Evolutionary conservation across 2,888 invertebrate genomes (phyloP).

Genomic region (Taenaris catops): DNA sequence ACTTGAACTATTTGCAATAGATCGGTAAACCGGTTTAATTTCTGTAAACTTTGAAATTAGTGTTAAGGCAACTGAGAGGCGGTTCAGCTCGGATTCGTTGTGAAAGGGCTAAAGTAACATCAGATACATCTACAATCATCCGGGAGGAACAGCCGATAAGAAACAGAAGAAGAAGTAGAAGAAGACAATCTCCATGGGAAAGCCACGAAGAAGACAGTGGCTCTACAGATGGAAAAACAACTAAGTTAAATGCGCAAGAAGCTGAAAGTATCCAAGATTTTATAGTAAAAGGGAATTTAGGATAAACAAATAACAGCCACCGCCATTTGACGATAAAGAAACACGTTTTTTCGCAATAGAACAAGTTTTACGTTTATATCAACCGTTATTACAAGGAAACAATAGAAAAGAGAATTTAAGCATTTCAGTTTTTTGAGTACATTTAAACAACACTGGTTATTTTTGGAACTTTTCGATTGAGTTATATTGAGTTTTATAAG

Average conservation of each 20-base stretch:
- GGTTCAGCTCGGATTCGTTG: conserved; percentile 69
- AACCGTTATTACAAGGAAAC: conserved; percentile 78
- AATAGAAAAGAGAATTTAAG: conserved; percentile 79
- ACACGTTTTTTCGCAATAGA: conserved; percentile 81
- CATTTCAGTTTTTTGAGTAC: conserved; percentile 72
- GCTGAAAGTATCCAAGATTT: conserved; percentile 64
- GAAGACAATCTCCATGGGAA: conserved; percentile 59
- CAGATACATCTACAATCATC: conserved; percentile 65
- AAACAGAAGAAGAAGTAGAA: conserved; percentile 46
- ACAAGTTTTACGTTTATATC: conserved; percentile 81
- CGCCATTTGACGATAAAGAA: conserved; percentile 81
- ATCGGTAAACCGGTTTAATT: conserved; percentile 60
- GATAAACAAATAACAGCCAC: conserved; percentile 57
- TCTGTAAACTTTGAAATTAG: conserved; percentile 67
- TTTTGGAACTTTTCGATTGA: conserved; percentile 76
- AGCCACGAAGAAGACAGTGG: conserved; percentile 54
- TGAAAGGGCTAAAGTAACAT: conserved; percentile 62
- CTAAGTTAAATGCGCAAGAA: conserved; percentile 74
- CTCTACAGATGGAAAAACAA: conserved; percentile 49
- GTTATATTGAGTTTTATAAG: conserved; percentile 73
- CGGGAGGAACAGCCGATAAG: conserved; percentile 58
- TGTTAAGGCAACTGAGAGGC: conserved; percentile 72
- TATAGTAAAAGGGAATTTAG: conserved; percentile 68
- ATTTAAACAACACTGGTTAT: conserved; percentile 80
- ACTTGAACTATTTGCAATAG: conserved; percentile 66